Evolutionary conservation across 2,888 invertebrate species (phyloP).

Genomic region (Agrenia bidenticulata): DNA sequence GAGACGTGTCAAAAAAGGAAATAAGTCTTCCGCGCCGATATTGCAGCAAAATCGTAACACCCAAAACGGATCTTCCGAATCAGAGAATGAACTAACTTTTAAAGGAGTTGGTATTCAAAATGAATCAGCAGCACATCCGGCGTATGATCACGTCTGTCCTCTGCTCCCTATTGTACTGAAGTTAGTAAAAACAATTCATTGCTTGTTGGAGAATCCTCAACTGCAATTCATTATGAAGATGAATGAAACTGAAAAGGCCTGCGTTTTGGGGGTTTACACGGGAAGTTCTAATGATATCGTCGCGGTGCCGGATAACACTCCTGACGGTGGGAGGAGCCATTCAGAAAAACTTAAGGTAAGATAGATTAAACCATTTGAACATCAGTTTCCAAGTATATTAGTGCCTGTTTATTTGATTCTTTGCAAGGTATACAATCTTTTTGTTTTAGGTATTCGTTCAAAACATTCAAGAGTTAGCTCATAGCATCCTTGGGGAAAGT

Average conservation of each 20-base stretch:
- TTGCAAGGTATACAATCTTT: neutral
- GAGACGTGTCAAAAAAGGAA: slow-evolving; percentile 34
- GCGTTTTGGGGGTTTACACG: slow-evolving; percentile 41
- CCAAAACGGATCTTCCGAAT: slow-evolving; percentile 11
- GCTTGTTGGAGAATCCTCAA: slow-evolving; percentile 36
- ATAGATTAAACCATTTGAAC: slow-evolving; percentile 8
- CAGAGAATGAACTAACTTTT: neutral
- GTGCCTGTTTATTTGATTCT: neutral
- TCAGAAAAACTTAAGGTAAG: slow-evolving; percentile 41
- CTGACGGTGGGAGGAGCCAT: slow-evolving; percentile 30
- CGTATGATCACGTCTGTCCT: slow-evolving; percentile 39
- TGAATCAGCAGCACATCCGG: slow-evolving; percentile 27
- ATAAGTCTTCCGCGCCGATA: slow-evolving; percentile 18
- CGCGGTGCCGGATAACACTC: neutral
- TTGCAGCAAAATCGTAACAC: slow-evolving; percentile 17
- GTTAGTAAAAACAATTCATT: slow-evolving; percentile 45
- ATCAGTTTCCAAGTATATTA: no score
- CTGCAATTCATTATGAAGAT: slow-evolving; percentile 36
- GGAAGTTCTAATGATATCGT: neutral
- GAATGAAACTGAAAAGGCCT: slow-evolving; percentile 38
- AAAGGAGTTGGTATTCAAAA: neutral
- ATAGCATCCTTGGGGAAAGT: slow-evolving; percentile 47
- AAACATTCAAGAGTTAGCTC: slow-evolving; percentile 33
- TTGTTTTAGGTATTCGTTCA: slow-evolving; percentile 43
- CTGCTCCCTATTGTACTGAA: slow-evolving; percentile 44